Evolutionary conservation across 1,140 invertebrate genomes (phyloP), one percentile per base, ranked within the genome.

Genomic region (Nixonia krombeini): DNA sequence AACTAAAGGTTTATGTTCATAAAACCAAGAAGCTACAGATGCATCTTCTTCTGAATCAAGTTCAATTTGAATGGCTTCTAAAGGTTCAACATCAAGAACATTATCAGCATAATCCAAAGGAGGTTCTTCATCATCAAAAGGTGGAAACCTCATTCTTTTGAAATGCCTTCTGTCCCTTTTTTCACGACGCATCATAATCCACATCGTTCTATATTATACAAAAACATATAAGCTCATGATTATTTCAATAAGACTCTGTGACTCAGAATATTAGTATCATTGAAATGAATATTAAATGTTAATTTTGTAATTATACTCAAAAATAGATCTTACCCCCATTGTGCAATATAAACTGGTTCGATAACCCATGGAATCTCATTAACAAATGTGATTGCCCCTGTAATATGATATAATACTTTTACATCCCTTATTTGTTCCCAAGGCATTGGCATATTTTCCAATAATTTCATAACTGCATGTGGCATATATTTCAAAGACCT

Each of bases 361-460:
- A 99, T 96, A 16, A 99, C 96, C 96, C 97, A 99, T 16, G 98
- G 98, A 76, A 99, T 99, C 89, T 99, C 98, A 88, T 99, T 99
- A 5, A 99, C 97, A 87, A 99, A 99, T 17, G 98, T 99, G 46
- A 99, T 99, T n/a, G 98, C 98, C 59, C 98, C 97, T 8, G 97
- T 99, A 33, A 99, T 98, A 75, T 99, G 97, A 82, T 99, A 99
- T 3, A 99, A 85, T 1, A 99, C 97, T 85, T 96, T 94, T 0
- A 99, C 96, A 87, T 99, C 98, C 70, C 98, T 86, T 63, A 99
- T 99, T 86, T 99, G 98, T 86, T 99, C 98, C 98, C 98, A 99
- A 0, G 98, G 98, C 98, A 99, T 99, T 0, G 98, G 98, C 98
- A 99, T 99, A 79, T 99, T 99, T 86, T 99, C 98, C 52, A 99